These are phyloP conservation scores for Drosophila yooni DNA, from an alignment of 2,888 invertebrate species.

Conservation along the genomic window DNA sequence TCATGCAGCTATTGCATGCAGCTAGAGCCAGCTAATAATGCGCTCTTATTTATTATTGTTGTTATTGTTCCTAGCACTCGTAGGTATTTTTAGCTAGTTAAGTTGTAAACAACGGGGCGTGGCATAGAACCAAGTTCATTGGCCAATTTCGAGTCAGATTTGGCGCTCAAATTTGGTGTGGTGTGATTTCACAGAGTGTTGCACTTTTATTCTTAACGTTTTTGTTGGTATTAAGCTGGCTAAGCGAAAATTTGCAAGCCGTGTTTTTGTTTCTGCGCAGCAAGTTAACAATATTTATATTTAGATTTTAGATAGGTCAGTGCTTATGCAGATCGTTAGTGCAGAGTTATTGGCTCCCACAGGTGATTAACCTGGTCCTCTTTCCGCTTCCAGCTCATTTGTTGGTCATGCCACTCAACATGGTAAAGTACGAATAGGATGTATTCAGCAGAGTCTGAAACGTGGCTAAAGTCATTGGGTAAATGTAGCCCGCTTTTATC, in stretches of 20 bases:
- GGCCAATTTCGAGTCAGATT: constrained; percentile 57
- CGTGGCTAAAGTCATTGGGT: constrained; percentile 76
- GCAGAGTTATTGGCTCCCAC: constrained; percentile 29
- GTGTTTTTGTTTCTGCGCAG: constrained; percentile 49
- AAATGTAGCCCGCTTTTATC: constrained; percentile 71
- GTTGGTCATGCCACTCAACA: constrained; percentile 79
- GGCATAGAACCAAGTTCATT: constrained; percentile 54
- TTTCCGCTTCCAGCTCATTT: constrained; percentile 72
- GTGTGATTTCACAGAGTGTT: constrained; percentile 37
- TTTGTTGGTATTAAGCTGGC: constrained; percentile 18
- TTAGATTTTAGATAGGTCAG: constrained; percentile 68
- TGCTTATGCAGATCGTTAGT: constrained; percentile 39
- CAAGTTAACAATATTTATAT: constrained; percentile 56
- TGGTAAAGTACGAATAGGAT: constrained; percentile 83
- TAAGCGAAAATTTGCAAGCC: constrained; percentile 51
- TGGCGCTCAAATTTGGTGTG: constrained; percentile 64
- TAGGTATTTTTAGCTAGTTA: constrained; percentile 7
- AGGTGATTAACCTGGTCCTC: constrained; percentile 34
- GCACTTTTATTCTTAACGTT: constrained; percentile 1
- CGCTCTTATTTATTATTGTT: constrained; percentile 8
- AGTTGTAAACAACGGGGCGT: constrained; percentile 27
- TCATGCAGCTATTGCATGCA: constrained; percentile 43
- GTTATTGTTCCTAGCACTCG: background rate
- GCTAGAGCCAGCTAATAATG: constrained; percentile 9
- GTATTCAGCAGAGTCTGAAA: constrained; percentile 83